phyloP scores from a whole-genome alignment of 1,140 invertebrate genomes.

The Gerris buenoi region DNA sequence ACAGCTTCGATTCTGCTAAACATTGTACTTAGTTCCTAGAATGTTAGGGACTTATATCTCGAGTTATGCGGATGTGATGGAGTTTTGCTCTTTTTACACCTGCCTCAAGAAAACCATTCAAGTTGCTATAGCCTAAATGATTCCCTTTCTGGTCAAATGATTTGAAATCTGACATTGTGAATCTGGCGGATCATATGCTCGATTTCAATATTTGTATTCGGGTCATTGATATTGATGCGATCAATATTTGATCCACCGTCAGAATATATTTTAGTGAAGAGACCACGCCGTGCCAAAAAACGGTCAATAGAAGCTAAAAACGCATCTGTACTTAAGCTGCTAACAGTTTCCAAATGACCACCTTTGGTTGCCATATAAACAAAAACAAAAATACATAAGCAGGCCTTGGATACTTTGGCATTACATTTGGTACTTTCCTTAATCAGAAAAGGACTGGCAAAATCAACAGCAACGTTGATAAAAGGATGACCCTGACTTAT shows the following conservation, averaged over 20 bases:
- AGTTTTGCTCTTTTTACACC: not conserved
- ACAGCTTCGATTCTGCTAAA: slow-evolving; percentile 21
- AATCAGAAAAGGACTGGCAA: not conserved
- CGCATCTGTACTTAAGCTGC: no score
- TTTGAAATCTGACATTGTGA: not conserved
- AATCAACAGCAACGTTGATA: slow-evolving; percentile 8
- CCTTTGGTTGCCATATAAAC: slow-evolving; percentile 20
- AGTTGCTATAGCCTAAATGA: slow-evolving; percentile 5
- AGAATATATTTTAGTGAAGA: slow-evolving; percentile 16
- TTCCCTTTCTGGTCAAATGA: not conserved
- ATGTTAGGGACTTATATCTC: slow-evolving; percentile 10
- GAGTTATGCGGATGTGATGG: not conserved
- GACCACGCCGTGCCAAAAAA: slow-evolving; percentile 16
- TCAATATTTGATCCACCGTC: slow-evolving; percentile 26
- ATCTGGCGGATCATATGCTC: not conserved
- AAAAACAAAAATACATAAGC: slow-evolving; percentile 24
- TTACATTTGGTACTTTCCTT: slow-evolving; percentile 7
- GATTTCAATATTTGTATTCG: not conserved
- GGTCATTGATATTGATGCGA: slow-evolving; percentile 16
- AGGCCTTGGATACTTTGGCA: slow-evolving; percentile 20
- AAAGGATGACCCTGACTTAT: slow-evolving; percentile 22
- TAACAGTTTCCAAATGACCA: slow-evolving; percentile 23
- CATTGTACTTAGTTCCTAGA: no score
- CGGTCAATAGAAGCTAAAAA: slow-evolving; percentile 20
- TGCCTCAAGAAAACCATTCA: not conserved